Base-by-base conservation (phyloP, 2,797 vertebrate species). In the Mico argentatus region DNA sequence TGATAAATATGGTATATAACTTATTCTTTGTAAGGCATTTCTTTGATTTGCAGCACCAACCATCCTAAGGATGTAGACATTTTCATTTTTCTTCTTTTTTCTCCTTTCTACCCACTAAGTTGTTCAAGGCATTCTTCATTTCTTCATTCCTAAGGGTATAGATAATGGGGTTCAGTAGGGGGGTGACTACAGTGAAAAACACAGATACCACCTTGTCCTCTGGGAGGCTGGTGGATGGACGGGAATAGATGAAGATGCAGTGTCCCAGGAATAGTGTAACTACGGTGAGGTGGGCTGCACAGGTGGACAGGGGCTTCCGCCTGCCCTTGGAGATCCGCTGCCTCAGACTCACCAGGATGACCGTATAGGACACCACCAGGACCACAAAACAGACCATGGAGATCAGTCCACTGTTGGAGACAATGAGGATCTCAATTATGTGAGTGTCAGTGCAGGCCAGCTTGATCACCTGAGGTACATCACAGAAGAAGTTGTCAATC, bases 401-500 rank as follows among this genome's bases (percentile, higher is more conserved):
- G 94, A 98, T 98, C 75, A 98, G 73, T 4, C 98, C 98, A 3
- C 98, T 98, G 93, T 98, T 98, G 92, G 98, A 98, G 55, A 98
- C 6, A 3, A 98, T 98, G 30, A 98, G 98, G 27, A 98, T 97
- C 86, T 98, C 97, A 36, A 97, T 97, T 76, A 98, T n/a, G 5
- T 61, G 81, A 0, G 98, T 98, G 61, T 98, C 93, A 0, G 97
- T 97, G 81, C 98, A 98, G 64, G 98, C 97, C 70, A 98, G 92
- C 50, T 93, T 97, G 79, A 98, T 96, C 6, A 98, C 95, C 8
- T 98, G 98, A 1, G 98, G 98, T 11, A 98, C 95, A 26, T 98
- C 98, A 27, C 98, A 98, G 96, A 98, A 98, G 97, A 98, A 98
- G 72, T 96, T 98, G 89, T 98, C 98, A 48, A 98, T 97, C 64